Evolutionary conservation across 2,113 vertebrate genomes (phyloP).

Genomic region (Talpa occidentalis): DNA sequence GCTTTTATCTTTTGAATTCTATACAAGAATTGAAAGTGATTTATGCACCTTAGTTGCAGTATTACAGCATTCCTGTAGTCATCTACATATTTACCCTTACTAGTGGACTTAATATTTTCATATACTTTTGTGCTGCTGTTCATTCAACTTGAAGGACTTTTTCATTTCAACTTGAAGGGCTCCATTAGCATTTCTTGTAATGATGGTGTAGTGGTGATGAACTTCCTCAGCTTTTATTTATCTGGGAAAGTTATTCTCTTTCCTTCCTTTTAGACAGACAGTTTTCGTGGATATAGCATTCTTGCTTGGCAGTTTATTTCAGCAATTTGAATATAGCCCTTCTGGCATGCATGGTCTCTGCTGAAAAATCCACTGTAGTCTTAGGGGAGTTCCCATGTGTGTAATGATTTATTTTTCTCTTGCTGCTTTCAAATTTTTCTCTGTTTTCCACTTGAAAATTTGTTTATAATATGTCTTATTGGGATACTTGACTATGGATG

Average conservation of each 20-base stretch:
- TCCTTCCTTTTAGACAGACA: background rate
- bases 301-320: background rate
- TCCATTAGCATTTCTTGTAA: background rate
- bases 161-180: background rate
- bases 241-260: background rate
- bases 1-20: conserved; percentile 10
- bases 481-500: conserved; percentile 12
- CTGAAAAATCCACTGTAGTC: background rate
- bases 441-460: conserved; percentile 16
- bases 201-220: background rate
- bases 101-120: background rate
- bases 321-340: background rate
- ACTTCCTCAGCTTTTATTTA: background rate
- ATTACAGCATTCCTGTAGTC: background rate
- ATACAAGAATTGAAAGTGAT: conserved; percentile 28
- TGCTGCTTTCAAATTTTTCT: conserved; percentile 21
- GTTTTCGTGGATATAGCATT: background rate
- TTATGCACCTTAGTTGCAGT: background rate
- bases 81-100: background rate
- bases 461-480: background rate
- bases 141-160: background rate
- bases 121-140: background rate
- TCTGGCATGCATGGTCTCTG: background rate
- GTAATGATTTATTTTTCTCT: background rate
- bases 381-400: background rate